Evolutionary conservation across 2,797 vertebrate species (phyloP).

Genomic region (Tamandua tetradactyla): DNA sequence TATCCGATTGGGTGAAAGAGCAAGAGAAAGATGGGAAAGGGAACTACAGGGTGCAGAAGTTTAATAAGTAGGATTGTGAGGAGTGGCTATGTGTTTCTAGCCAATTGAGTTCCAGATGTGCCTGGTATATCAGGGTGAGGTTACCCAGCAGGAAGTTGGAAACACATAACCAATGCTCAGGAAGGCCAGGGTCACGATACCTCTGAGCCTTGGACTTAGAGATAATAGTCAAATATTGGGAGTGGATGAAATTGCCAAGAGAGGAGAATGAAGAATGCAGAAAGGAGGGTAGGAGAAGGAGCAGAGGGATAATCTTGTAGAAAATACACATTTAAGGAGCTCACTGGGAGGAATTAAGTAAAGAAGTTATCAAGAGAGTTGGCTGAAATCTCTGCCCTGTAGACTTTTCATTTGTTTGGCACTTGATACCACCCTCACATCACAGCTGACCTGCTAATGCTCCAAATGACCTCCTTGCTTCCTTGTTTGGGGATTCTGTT

Average conservation of each 20-base stretch:
- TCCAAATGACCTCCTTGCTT: not conserved
- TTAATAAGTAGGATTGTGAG: not conserved
- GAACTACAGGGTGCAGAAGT: not conserved
- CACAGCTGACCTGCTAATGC: not conserved
- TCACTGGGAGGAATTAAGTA: not conserved
- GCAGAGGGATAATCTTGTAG: not conserved
- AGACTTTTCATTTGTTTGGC: not conserved
- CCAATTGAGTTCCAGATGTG: not conserved
- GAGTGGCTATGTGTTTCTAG: not conserved
- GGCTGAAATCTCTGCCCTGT: not conserved
- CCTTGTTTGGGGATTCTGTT: not conserved
- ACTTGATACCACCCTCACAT: not conserved
- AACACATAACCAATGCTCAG: rapidly evolving
- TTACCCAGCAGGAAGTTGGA: not conserved
- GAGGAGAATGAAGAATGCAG: not conserved
- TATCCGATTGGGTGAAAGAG: not conserved
- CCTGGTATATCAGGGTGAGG: not conserved
- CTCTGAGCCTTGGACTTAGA: not conserved
- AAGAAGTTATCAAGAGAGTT: not conserved
- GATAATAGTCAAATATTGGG: not conserved
- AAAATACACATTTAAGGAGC: not conserved
- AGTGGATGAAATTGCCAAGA: not conserved
- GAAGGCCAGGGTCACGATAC: not conserved
- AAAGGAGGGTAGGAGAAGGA: not conserved
- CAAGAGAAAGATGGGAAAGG: not conserved